phyloP scores from a whole-genome alignment of 2,888 invertebrate genomes.

The Abscondita cerata region DNA sequence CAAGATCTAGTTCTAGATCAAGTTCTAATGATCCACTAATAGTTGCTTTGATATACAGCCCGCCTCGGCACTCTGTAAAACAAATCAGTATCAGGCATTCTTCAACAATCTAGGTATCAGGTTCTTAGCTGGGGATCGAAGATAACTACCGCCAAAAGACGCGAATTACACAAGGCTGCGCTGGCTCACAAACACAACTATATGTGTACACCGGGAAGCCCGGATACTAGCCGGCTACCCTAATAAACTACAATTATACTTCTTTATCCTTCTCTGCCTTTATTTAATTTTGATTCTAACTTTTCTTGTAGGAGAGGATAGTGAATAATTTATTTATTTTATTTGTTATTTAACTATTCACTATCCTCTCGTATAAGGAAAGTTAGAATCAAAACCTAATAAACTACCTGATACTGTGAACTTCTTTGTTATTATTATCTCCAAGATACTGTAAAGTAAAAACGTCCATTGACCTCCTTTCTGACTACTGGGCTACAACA shows the following conservation, averaged over 20 bases:
- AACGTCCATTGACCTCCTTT: conserved; percentile 7
- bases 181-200: conserved; percentile 16
- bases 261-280: too few species aligned
- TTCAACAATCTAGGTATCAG: conserved; percentile 6
- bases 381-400: conserved; percentile 1
- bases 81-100: conserved; percentile 12
- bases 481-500: background rate
- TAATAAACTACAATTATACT: too few species aligned
- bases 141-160: background rate
- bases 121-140: background rate
- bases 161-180: conserved; percentile 4
- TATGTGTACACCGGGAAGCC: background rate
- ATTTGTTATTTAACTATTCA: too few species aligned
- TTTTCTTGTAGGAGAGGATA: too few species aligned
- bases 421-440: conserved; percentile 4
- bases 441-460: conserved; percentile 5
- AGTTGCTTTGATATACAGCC: conserved; percentile 14
- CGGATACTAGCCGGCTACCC: too few species aligned
- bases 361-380: too few species aligned
- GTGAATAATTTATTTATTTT: too few species aligned
- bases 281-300: too few species aligned
- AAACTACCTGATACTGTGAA: conserved; percentile 4
- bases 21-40: conserved; percentile 6
- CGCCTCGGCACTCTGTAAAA: conserved; percentile 3
- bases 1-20: conserved; percentile 22